Evolutionary conservation across 2,888 invertebrate genomes (phyloP).

Genomic region (Trisateles emortualis): DNA sequence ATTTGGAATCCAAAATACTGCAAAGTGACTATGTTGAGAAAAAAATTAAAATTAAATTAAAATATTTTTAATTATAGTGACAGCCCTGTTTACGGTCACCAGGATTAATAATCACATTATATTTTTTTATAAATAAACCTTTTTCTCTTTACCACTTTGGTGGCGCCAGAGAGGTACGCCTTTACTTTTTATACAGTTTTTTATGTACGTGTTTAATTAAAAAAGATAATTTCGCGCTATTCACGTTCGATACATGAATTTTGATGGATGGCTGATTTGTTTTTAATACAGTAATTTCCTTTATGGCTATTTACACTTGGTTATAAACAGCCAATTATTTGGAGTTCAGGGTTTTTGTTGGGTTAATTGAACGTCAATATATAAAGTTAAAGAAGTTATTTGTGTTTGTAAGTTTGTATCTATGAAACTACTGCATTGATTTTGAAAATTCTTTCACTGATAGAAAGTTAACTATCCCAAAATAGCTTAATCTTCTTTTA

Average conservation of each 20-base stretch:
- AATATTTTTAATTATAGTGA: not conserved
- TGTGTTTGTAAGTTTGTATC: no score
- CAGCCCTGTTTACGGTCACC: slow-evolving; percentile 48
- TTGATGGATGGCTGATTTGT: slow-evolving; percentile 42
- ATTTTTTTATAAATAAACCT: slow-evolving; percentile 55
- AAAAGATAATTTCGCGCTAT: slow-evolving; percentile 47
- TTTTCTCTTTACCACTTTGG: slow-evolving; percentile 58
- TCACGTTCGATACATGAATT: slow-evolving; percentile 32
- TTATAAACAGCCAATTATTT: not conserved
- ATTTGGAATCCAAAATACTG: no score
- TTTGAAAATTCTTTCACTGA: no score
- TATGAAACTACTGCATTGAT: no score
- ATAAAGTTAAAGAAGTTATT: no score
- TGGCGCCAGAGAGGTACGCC: slow-evolving; percentile 69
- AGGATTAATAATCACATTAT: slow-evolving; percentile 77
- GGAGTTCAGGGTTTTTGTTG: slow-evolving; percentile 1
- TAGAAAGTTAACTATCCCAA: no score
- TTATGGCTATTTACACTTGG: slow-evolving; percentile 13
- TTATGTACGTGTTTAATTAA: slow-evolving; percentile 57
- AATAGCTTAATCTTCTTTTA: no score
- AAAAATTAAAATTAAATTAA: not conserved
- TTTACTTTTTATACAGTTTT: slow-evolving; percentile 46
- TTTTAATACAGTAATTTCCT: slow-evolving; percentile 13
- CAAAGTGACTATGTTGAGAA: no score
- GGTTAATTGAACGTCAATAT: no score